Evolutionary conservation across 53 echinoderm and acorn worm genomes (phyloP), one percentile per base, ranked within the genome.

Genomic region (Echinarachnius parma): DNA sequence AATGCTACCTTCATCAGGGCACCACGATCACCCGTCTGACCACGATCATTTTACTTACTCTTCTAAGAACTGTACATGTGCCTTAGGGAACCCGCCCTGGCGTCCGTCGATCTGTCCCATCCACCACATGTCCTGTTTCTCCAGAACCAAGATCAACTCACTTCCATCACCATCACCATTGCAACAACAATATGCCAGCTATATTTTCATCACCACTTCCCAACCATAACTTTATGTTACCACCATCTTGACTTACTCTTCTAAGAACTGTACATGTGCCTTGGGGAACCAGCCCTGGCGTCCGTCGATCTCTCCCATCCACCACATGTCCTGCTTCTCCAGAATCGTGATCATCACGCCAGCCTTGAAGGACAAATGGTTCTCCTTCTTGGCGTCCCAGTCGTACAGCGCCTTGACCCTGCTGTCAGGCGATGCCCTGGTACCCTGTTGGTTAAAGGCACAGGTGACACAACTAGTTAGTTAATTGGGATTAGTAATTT

Each of bases 271-370:
- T 66, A 92, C 96, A 18, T 88, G 80, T 4, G 91, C 79, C 64
- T 88, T 88, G 1, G 91, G 98, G 54, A 98, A 98, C 98, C 98
- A 91, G 21, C 98, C 98, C 16, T 72, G 57, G 36, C 76, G 76
- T 3, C 88, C 85, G 18, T 86, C 82, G 0, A 98, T 70, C 61
- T 88, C 86, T 4, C 98, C 92, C 1, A 76, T 28, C 88, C 88
- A 92, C 98, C 91, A 98, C 88, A 92, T 83, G 42, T 98, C 98
- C 53, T 98, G 98, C 71, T 98, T 82, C 62, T 98, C 98, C 34
- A 50, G 82, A 5, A 98, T 65, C 5, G 58, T 64, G 29, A 92
- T 85, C 34, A 86, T 55, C 34, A 86, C 91, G 16, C 98, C 98
- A 24, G 79, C 81, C 76, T 91, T 87, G 80, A 96, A 91, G 10